Evolutionary conservation across 2,113 vertebrate genomes (phyloP).

Genomic region (Odontophorus gujanensis): DNA sequence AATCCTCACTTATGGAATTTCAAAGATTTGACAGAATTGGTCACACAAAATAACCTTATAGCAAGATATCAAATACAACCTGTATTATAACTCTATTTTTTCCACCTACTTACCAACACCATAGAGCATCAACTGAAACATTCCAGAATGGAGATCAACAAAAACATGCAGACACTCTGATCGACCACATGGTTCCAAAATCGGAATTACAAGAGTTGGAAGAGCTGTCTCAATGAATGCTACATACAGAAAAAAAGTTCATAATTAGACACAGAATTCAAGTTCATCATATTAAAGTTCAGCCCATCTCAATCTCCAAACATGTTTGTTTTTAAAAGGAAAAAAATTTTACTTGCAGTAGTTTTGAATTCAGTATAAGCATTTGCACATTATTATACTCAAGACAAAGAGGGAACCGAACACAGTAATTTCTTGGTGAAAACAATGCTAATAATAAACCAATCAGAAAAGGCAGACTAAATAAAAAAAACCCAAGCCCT

Average conservation of each 20-base stretch:
- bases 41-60: not conserved
- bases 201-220: slow-evolving; percentile 93
- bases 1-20: not conserved
- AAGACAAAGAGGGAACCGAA: not conserved
- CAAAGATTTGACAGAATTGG: not conserved
- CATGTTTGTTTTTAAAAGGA: not conserved
- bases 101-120: slow-evolving; percentile 88
- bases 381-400: not conserved
- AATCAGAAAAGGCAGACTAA: not conserved
- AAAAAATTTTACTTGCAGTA: not conserved
- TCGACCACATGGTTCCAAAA: slow-evolving; percentile 94
- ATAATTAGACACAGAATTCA: not conserved
- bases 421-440: not conserved
- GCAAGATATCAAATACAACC: too few relatives aligned
- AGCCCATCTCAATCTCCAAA: not conserved
- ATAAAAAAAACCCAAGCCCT: not conserved
- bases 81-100: not conserved
- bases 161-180: slow-evolving; percentile 98
- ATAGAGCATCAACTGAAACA: slow-evolving; percentile 97
- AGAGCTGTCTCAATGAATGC: slow-evolving; percentile 96
- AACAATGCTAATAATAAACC: not conserved
- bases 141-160: slow-evolving; percentile 98
- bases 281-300: not conserved
- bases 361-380: not conserved
- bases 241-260: slow-evolving; percentile 64